phyloP scores from a whole-genome alignment of 1,140 invertebrate genomes.

The Eumaeus atala region DNA sequence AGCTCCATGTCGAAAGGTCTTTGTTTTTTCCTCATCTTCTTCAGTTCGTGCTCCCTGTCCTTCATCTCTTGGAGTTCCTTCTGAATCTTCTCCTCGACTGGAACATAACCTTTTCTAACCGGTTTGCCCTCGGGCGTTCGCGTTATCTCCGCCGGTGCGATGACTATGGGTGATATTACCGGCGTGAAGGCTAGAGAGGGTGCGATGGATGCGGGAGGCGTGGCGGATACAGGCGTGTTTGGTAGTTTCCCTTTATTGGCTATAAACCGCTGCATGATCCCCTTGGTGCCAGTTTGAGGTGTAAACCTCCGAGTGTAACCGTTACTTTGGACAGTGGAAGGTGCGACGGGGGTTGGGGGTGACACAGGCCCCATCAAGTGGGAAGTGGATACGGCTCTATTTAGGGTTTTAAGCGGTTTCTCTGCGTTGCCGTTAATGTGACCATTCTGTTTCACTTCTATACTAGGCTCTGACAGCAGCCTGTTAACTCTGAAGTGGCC shows the following conservation, averaged over 20 bases:
- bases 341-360: constrained; percentile 40
- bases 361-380: constrained; percentile 70
- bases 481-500: constrained; percentile 71
- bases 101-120: constrained; percentile 78
- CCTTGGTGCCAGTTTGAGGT: constrained; percentile 78
- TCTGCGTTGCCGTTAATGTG: constrained; percentile 55
- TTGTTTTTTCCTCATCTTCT: constrained; percentile 75
- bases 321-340: constrained; percentile 49
- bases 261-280: constrained; percentile 85
- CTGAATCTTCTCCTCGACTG: constrained; percentile 86
- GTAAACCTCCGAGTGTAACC: constrained; percentile 75
- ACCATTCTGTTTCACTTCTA: constrained; percentile 60
- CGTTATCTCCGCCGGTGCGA: constrained; percentile 57
- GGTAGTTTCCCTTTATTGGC: constrained; percentile 80
- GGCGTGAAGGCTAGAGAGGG: constrained; percentile 41
- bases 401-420: constrained; percentile 71
- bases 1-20: constrained; percentile 70
- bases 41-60: constrained; percentile 82
- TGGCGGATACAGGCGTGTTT: constrained; percentile 46
- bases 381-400: constrained; percentile 77
- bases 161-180: constrained; percentile 33
- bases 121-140: constrained; percentile 75
- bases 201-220: constrained; percentile 31
- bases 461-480: constrained; percentile 64
- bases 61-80: constrained; percentile 85